Evolutionary conservation across 2,113 vertebrate genomes (phyloP).

Genomic region (Pelobates fuscus): DNA sequence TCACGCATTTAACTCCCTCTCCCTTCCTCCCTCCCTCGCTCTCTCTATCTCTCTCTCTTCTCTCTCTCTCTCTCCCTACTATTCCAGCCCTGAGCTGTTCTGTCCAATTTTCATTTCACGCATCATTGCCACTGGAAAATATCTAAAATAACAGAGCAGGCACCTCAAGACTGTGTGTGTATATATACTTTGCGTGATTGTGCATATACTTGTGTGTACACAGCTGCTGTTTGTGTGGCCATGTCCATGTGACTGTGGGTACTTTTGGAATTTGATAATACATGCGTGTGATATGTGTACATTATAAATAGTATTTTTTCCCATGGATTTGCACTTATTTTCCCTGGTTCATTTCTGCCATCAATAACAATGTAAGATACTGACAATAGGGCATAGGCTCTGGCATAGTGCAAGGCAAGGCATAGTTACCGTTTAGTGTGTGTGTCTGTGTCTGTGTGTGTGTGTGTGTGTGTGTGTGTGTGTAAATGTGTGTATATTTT

Average conservation of each 20-base stretch:
- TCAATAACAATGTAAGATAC: too few relatives aligned
- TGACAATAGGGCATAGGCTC: too few relatives aligned
- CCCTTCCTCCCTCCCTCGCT: neutral
- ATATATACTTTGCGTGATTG: neutral
- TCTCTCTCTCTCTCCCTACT: conserved; percentile 44
- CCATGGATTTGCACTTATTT: neutral
- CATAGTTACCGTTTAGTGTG: too few relatives aligned
- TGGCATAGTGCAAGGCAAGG: too few relatives aligned
- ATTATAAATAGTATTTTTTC: neutral
- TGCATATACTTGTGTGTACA: conserved; percentile 12
- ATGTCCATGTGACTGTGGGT: neutral
- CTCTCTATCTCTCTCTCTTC: conserved; percentile 4
- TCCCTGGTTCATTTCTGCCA: too few relatives aligned
- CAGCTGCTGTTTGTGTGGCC: neutral
- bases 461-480: too few relatives aligned
- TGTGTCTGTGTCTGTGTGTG: too few relatives aligned
- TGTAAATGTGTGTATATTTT: too few relatives aligned
- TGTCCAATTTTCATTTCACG: conserved; percentile 70
- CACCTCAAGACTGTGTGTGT: conserved; percentile 41
- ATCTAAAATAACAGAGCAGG: conserved; percentile 56
- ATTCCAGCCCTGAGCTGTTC: conserved; percentile 61
- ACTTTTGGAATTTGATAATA: neutral
- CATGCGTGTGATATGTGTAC: neutral
- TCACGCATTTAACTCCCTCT: too few relatives aligned
- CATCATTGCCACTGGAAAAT: conserved; percentile 63